Evolutionary conservation across 1,140 invertebrate genomes (phyloP), one percentile per base, ranked within the genome.

Genomic region (Agrypnia vestita): DNA sequence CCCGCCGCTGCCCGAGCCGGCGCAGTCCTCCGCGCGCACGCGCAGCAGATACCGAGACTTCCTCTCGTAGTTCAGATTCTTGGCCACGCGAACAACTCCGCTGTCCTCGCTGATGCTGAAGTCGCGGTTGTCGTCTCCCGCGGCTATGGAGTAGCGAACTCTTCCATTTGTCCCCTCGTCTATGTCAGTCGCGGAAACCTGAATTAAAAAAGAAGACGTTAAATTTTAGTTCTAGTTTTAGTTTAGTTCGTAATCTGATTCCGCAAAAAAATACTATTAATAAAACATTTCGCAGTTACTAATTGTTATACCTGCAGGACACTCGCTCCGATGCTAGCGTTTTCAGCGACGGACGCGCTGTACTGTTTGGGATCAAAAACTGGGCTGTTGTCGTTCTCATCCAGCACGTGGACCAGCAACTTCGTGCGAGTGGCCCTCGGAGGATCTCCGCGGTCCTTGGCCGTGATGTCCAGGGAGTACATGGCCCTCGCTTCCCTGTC

Each of bases 321-420:
- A 84, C 94, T 97, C 1, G 95, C 94, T 0, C 97, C 97, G 78
- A 98, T 96, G 81, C 94, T 95, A n/a, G 96, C 95, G 88, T 98
- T 97, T 88, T 99, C 98, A 1, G 95, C 93, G 9, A 98, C 93
- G 0, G 94, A 95, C 0, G 95, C 94, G 49, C 94, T 95, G 85
- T 98, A 99, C 84, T 96, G 94, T 83, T 93, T 93, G 0, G 95
- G 95, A 86, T 96, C 94, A 88, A 99, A 99, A 7, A 95, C 91
- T 0, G 98, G 97, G 79, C 93, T 94, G 86, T 99, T 98, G 87
- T 99, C 97, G 87, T 99, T 99, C 86, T 96, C 95, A 86, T 99
- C 97, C 25, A 96, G 88, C 44, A 99, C 92, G 67, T 91, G 90
- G 7, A 99, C 93, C 9, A 90, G 88, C 19, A 99, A 90, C 61